phyloP scores from a whole-genome alignment of 2,888 invertebrate species.

The Meghimatium bilineatum region DNA sequence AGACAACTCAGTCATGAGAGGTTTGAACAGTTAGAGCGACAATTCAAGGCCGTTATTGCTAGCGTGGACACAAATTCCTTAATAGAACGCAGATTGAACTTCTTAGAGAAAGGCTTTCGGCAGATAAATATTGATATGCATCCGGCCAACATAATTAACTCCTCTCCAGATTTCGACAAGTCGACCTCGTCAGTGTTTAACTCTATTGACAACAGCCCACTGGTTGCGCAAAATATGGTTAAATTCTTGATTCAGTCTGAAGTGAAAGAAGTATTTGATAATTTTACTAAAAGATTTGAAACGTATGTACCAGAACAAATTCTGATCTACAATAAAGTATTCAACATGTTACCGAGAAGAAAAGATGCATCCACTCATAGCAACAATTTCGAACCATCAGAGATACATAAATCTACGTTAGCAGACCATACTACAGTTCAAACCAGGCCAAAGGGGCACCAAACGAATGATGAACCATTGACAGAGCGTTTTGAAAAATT shows the following conservation, averaged over 20 bases:
- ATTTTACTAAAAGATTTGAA: conserved; percentile 47
- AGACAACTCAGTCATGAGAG: conserved; percentile 46
- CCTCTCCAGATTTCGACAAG: conserved; percentile 15
- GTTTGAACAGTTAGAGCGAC: conserved; percentile 41
- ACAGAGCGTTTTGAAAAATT: conserved; percentile 16
- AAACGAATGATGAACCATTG: not conserved
- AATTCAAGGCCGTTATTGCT: not conserved
- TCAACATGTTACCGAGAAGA: conserved; percentile 41
- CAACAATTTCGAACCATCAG: not conserved
- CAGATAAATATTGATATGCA: conserved; percentile 17
- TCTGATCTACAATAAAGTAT: conserved; percentile 47
- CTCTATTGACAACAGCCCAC: not conserved
- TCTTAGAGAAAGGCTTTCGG: conserved; percentile 20
- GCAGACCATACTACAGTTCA: not conserved
- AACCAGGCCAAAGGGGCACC: not conserved
- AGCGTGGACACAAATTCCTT: not conserved
- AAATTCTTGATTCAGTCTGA: conserved; percentile 48
- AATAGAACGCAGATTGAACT: conserved; percentile 18
- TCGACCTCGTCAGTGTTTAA: not conserved
- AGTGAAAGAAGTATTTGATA: conserved; percentile 46
- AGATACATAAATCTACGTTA: not conserved
- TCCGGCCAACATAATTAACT: not conserved
- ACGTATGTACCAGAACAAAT: conserved; percentile 46
- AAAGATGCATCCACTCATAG: not conserved
- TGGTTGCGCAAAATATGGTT: conserved; percentile 13